Conservation (phyloP, 2,113 vertebrate genomes). For the Phyllostomus discolor region DNA sequence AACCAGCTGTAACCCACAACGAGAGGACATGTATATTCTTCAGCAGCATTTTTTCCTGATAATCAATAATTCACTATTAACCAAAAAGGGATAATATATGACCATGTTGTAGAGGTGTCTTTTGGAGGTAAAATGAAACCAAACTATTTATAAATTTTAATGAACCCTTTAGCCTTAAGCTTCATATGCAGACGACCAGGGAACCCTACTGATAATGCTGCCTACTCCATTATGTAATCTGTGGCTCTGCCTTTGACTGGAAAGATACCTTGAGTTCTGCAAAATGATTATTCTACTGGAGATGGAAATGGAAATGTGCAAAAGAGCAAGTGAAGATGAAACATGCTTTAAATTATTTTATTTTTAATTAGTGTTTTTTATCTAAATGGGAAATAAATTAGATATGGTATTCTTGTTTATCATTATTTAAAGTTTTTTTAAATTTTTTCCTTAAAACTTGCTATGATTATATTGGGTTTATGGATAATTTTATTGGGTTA, state of each 20-base stretch:
- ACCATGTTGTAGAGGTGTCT: rapidly evolving
- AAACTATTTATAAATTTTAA: background rate
- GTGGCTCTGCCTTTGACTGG: background rate
- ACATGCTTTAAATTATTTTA: background rate
- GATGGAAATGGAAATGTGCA: background rate
- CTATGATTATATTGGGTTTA: background rate
- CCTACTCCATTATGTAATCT: rapidly evolving
- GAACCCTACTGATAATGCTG: background rate
- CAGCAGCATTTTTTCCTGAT: background rate
- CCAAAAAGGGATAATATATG: background rate
- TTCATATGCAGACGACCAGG: background rate
- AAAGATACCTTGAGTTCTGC: background rate
- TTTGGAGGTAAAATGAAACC: background rate
- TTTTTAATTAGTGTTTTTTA: background rate
- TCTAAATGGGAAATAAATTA: background rate
- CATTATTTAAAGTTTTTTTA: background rate
- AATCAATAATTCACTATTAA: background rate
- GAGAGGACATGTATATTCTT: background rate
- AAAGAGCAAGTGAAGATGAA: background rate
- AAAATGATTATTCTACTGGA: background rate
- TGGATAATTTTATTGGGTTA: background rate
- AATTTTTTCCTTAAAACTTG: background rate
- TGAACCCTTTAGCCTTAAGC: background rate
- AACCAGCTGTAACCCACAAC: background rate
- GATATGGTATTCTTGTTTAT: background rate